Evolutionary conservation across 2,113 vertebrate species (phyloP).

Genomic region (Apteryx owenii): DNA sequence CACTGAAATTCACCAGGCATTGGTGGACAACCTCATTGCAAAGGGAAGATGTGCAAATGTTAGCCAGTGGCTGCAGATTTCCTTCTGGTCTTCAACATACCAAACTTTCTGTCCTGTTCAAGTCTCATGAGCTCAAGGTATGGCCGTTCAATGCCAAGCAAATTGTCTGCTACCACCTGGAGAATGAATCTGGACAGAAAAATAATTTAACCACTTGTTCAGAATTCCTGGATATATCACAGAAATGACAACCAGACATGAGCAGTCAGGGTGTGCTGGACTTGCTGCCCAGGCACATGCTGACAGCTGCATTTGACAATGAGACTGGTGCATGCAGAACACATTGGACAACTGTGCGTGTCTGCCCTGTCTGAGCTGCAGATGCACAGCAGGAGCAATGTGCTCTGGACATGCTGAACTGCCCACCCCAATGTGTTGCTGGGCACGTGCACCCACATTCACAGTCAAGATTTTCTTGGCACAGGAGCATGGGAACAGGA

Average conservation of each 20-base stretch:
- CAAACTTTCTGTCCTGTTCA: background rate
- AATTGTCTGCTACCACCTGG: background rate
- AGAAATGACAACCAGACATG: background rate
- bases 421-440: fast-evolving
- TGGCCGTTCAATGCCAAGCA: background rate
- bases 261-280: background rate
- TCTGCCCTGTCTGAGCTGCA: background rate
- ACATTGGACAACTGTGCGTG: background rate
- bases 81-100: background rate
- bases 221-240: background rate
- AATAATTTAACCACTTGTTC: background rate
- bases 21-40: background rate
- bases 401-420: background rate
- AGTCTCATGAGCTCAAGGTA: background rate
- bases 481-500: background rate
- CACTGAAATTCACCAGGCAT: background rate
- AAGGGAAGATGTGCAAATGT: background rate
- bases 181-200: background rate
- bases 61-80: background rate
- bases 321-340: fast-evolving
- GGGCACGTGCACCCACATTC: fast-evolving
- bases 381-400: background rate
- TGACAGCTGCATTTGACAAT: fast-evolving
- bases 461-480: background rate
- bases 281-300: background rate